Percentiles rank a stretch among this genome's conserved stretches.
phyloP scores from a whole-genome alignment of 2,113 vertebrate genomes.

The Salvelinus namaycush region DNA sequence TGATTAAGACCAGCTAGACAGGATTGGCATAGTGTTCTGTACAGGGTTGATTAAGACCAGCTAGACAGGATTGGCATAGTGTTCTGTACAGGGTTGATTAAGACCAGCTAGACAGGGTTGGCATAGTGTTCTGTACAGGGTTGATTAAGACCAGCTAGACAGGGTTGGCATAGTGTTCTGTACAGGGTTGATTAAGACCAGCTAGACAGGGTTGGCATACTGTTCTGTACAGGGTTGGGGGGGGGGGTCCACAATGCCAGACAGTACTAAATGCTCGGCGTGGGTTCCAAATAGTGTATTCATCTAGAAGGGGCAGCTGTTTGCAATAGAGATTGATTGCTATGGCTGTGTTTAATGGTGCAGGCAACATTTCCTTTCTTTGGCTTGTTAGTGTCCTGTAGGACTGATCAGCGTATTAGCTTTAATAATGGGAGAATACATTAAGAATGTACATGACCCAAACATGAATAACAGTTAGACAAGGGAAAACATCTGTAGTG shows the following conservation, averaged over 20 bases:
- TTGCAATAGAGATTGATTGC: constrained; percentile 53
- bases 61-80: no score
- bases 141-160: background rate
- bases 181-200: constrained; percentile 2
- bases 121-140: no score
- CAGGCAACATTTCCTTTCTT: constrained; percentile 42
- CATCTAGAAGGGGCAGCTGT: constrained; percentile 53
- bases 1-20: no score
- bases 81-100: no score
- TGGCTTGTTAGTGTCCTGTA: constrained; percentile 44
- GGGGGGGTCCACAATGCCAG: constrained; percentile 36
- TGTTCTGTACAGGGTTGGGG: background rate
- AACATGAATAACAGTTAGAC: constrained; percentile 26
- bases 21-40: no score
- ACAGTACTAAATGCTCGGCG: constrained; percentile 30
- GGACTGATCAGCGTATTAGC: constrained; percentile 40
- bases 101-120: no score
- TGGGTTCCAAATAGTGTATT: constrained; percentile 39
- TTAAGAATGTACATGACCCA: constrained; percentile 37
- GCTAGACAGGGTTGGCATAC: no score
- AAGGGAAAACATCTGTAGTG: constrained; percentile 17
- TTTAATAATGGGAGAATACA: constrained; percentile 53
- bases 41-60: constrained; percentile 2
- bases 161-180: background rate
- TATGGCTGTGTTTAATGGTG: constrained; percentile 23